Evolutionary conservation across 2,888 invertebrate genomes (phyloP).

Genomic region (Euspilapteryx auroguttella): DNA sequence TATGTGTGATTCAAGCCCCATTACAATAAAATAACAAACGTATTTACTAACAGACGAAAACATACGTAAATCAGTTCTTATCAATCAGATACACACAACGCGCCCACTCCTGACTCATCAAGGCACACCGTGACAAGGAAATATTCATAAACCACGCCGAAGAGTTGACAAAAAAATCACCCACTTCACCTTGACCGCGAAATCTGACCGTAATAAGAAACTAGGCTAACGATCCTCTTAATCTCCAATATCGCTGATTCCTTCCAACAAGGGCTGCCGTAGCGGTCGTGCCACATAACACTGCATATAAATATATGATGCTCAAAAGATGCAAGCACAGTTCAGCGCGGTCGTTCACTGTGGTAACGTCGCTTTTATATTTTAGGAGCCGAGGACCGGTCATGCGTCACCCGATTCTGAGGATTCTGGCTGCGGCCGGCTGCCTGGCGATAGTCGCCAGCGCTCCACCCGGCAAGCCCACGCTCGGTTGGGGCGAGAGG

Average conservation of each 20-base stretch:
- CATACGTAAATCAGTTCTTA: no score
- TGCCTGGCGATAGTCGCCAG: slow-evolving; percentile 20
- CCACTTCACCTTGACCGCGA: slow-evolving; percentile 39
- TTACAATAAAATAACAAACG: no score
- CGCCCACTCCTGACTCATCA: no score
- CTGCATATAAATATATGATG: slow-evolving; percentile 46
- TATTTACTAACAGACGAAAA: no score
- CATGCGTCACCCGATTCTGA: slow-evolving; percentile 33
- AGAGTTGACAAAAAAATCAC: neutral
- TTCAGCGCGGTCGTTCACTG: slow-evolving; percentile 25
- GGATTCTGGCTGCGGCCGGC: slow-evolving; percentile 24
- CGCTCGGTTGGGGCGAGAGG: slow-evolving; percentile 48
- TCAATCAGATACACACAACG: no score
- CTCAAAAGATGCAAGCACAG: slow-evolving; percentile 30
- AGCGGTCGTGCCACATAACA: slow-evolving; percentile 55
- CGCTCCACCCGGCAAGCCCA: slow-evolving; percentile 42
- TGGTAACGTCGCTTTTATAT: slow-evolving; percentile 30
- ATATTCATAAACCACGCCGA: neutral
- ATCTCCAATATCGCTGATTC: no score
- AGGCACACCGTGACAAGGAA: no score
- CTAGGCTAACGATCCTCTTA: slow-evolving; percentile 33
- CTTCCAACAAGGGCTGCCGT: slow-evolving; percentile 12
- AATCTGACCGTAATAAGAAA: slow-evolving; percentile 38
- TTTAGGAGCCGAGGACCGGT: slow-evolving; percentile 47
- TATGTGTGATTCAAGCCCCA: no score